Evolutionary conservation across 2,797 vertebrate species (phyloP), one percentile per base, ranked within the genome.

Genomic region (Hemibagrus guttatus): DNA sequence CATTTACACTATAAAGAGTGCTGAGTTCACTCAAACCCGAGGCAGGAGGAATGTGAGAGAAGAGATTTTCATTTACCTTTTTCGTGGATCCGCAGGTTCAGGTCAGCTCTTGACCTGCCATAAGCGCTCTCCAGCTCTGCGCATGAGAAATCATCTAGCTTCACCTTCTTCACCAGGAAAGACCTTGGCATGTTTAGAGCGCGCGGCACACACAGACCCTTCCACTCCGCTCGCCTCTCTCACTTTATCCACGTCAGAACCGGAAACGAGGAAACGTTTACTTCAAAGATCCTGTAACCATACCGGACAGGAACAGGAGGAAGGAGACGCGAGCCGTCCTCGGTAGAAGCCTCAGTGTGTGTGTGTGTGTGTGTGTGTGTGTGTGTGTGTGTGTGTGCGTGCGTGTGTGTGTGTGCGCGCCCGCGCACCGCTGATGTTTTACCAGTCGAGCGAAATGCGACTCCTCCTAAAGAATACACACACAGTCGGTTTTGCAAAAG

Each of bases 131-230:
- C 97, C 90, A 97, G 91, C 90, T 97, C 97, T 79, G 96, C 92
- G 75, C 95, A 96, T 82, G 97, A 95, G 95, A 97, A 98, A 92
- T 97, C 97, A 96, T 98, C 97, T 88, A 97, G 92, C 95, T 98
- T 98, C 93, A 98, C 97, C 96, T 98, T 98, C 95, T 98, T 98
- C 90, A 98, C 97, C 95, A 98, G 95, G 94, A 98, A 98, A 91
- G 97, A 98, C 94, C 97, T 97, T 95, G 97, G 97, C 97, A 98
- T 98, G 96, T 93, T 97, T 95, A 92, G 93, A 93, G 91, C 89
- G 91, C 92, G 82, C 87, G 90, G 81, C 81, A 90, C 94, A 90
- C 93, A 91, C 88, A 83, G 68, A 89, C 88, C 91, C 93, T 93
- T 94, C 94, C 94, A 94, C 93, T 92, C 92, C 94, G 54, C 61